These are phyloP conservation scores for Podiceps cristatus DNA, from an alignment of 2,113 vertebrate species.

Conservation along the genomic window DNA sequence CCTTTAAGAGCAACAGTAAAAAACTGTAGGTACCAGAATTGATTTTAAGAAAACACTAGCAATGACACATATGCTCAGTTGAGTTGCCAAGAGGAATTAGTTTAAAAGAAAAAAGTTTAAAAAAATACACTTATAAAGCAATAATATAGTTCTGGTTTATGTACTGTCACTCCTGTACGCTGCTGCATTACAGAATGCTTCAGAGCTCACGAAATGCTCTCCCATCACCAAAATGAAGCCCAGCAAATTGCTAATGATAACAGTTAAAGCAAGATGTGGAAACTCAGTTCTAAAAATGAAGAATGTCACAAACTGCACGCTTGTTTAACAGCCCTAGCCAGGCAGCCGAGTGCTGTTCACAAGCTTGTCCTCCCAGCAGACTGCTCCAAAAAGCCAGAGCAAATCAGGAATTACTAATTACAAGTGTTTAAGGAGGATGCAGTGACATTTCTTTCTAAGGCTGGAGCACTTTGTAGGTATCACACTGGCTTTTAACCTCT, in stretches of 20 bases:
- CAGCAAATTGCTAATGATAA: background rate
- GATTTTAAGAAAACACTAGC: conserved; percentile 15
- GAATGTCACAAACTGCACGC: background rate
- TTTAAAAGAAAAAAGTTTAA: background rate
- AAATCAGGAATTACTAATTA: background rate
- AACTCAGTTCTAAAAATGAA: background rate
- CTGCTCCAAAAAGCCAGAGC: background rate
- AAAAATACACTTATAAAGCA: background rate
- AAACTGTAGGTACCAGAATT: background rate
- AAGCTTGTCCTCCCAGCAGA: background rate
- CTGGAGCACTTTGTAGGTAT: background rate
- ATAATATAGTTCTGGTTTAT: background rate
- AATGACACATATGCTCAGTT: background rate
- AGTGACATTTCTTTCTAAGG: background rate
- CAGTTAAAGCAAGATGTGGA: background rate
- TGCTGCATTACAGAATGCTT: background rate
- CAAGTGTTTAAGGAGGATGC: background rate
- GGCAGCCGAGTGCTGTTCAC: background rate
- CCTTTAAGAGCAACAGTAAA: conserved; percentile 9
- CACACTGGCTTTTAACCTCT: conserved; percentile 7
- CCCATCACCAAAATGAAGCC: background rate
- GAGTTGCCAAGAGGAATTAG: background rate
- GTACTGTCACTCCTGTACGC: background rate
- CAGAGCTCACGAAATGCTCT: background rate
- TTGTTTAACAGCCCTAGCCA: background rate